These are phyloP conservation scores for Pedionomus torquatus DNA, from an alignment of 2,113 vertebrate species.

Conservation along the genomic window DNA sequence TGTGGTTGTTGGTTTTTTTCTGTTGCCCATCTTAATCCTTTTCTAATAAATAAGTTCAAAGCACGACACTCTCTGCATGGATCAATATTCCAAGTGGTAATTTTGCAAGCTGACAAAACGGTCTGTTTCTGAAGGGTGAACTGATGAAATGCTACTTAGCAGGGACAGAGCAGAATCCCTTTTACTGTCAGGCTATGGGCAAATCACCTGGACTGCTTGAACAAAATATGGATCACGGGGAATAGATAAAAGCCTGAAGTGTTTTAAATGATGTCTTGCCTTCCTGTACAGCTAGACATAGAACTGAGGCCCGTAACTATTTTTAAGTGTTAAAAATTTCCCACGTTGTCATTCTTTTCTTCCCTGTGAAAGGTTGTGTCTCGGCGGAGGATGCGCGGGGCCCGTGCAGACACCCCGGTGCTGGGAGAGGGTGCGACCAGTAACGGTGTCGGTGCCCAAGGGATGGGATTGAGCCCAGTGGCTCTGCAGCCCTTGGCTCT, in stretches of 20 bases:
- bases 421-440: accelerated
- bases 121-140: conserved; percentile 33
- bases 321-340: neutral
- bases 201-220: neutral
- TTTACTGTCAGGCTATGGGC: neutral
- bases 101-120: conserved; percentile 45
- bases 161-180: neutral
- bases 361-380: neutral
- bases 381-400: accelerated
- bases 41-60: conserved; percentile 44
- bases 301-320: neutral
- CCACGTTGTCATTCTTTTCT: neutral
- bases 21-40: conserved; percentile 36
- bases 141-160: neutral
- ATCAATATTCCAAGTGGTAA: conserved; percentile 38
- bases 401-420: accelerated
- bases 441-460: neutral
- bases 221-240: neutral
- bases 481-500: accelerated
- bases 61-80: neutral
- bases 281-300: neutral
- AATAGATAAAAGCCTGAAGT: neutral
- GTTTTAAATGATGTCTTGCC: neutral
- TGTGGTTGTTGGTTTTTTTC: neutral
- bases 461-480: neutral